Base-by-base conservation (phyloP, 37 sponge, comb jelly and placozoan species). In the Agelas oroides region DNA sequence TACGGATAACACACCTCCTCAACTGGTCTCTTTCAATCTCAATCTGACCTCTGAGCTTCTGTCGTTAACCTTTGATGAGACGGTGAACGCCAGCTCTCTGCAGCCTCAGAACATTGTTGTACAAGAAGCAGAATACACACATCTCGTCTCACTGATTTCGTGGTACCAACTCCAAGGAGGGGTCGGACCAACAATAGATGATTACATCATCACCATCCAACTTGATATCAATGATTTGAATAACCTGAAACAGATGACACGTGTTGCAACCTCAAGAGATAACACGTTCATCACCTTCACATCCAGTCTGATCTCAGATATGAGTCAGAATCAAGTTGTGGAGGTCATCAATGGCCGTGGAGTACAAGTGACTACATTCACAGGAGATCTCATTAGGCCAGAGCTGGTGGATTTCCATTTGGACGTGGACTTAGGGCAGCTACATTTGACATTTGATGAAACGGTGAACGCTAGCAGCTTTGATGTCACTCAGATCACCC, bases 11-110 rank as follows among this genome's bases (percentile, higher is more conserved):
- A 91, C 92, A 1, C 35, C 81, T 70, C 97, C 97, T 28, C 24
- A 46, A 2, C 69, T 96, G 39, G 72, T 90, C 8, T 79, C 57
- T 53, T 96, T 91, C 73, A 53, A 35, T 67, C 77, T 96, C 20
- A 87, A 96, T 57, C 52, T 96, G 79, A 89, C 90, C 37, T 84
- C 87, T 14, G 90, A 88, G 30, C 54, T 87, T 3, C 80, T 96
- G 0, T 71, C 86, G 0, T 78, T 96, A 53, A 92, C 97, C 0
- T 96, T 93, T 55, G 77, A 88, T 60, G 97, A 96, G 59, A 88
- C 91, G 0, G 89, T 96, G 28, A 82, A 90, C 66, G 89, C 85
- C 24, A 68, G 78, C 36, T 80, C 90, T 46, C 38, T 96, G 8
- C 40, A 64, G 18, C 75, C 78, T 1, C 60, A 76, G 1, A 30